phyloP scores from a whole-genome alignment of 2,113 vertebrate genomes.

The Pelecanoides urinatrix region DNA sequence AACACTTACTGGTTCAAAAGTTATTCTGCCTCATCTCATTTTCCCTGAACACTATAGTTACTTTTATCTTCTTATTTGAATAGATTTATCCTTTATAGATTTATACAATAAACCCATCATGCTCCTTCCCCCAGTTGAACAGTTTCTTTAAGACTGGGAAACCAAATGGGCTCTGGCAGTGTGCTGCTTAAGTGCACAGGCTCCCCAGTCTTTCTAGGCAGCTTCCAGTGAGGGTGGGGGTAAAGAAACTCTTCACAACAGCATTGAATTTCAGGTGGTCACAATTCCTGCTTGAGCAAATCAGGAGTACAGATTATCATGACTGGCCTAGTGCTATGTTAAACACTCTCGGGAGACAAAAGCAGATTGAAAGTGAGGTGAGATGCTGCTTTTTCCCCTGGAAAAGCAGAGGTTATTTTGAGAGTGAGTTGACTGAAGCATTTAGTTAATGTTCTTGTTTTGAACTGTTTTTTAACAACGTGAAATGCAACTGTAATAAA shows the following conservation, averaged over 20 bases:
- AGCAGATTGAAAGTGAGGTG: neutral
- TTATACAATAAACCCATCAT: neutral
- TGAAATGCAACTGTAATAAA: neutral
- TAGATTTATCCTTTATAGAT: too few relatives aligned
- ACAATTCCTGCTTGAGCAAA: neutral
- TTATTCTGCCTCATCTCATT: neutral
- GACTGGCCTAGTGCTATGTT: neutral
- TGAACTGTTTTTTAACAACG: neutral
- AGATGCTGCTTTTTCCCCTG: neutral
- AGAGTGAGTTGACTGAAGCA: neutral
- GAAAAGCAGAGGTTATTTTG: neutral
- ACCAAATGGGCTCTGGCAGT: rapidly evolving
- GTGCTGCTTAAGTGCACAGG: too few relatives aligned
- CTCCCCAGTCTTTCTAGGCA: neutral
- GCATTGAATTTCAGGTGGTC: neutral
- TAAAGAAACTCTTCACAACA: neutral
- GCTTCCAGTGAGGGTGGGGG: neutral
- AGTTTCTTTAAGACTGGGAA: neutral
- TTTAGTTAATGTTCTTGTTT: neutral
- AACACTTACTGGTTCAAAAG: neutral
- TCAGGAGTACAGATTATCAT: neutral
- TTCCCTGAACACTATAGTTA: neutral
- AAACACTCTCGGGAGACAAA: neutral
- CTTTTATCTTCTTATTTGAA: neutral
- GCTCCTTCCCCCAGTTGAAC: neutral